Base-by-base conservation (phyloP, 2,888 invertebrate species). In the Molanna angustata region DNA sequence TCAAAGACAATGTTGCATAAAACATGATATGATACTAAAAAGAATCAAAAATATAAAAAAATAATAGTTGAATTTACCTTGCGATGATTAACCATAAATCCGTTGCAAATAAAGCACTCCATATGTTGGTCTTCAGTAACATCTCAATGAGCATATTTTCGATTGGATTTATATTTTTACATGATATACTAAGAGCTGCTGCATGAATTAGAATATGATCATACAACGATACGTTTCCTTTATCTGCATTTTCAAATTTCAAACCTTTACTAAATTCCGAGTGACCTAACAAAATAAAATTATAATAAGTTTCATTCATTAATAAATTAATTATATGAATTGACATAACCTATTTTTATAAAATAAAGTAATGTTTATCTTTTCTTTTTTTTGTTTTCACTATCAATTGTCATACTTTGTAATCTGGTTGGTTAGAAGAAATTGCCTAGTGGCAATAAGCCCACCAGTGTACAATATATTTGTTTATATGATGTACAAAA, bases 41-140 rank as follows among this genome's bases (percentile, higher is more conserved):
- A 46, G n/a, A 46, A 33, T 46, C 1, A 19, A 18, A 18, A 19
- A 31, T 17, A 50, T 19, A 43, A 20, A 13, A 21, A 45, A 21
- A 21, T 4, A n/a, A n/a, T n/a, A 45, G 1, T 27, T 17, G 9
- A 17, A 40, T n/a, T 58, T 62, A 68, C 68, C 62, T 62, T 21
- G 63, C 54, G 52, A 66, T 56, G 35, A 64, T 60, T 48, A 59
- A 59, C 65, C 64, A 68, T 43, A 65, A 50, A 43, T 68, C 68
- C 14, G 61, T 49, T 3, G 65, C 64, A 19, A 67, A 55, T 33
- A 68, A 43, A 13, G 64, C 61, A 52, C 48, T 45, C 64, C 65
- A 66, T 40, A 64, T 49, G 39, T 62, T 51, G 41, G 60, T 54
- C 45, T 64, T 60, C 14, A 67, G 48, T 31, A 67, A 11, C 52